Conservation (phyloP, 2,888 invertebrate genomes). For the Lasioglossum marginatum region DNA sequence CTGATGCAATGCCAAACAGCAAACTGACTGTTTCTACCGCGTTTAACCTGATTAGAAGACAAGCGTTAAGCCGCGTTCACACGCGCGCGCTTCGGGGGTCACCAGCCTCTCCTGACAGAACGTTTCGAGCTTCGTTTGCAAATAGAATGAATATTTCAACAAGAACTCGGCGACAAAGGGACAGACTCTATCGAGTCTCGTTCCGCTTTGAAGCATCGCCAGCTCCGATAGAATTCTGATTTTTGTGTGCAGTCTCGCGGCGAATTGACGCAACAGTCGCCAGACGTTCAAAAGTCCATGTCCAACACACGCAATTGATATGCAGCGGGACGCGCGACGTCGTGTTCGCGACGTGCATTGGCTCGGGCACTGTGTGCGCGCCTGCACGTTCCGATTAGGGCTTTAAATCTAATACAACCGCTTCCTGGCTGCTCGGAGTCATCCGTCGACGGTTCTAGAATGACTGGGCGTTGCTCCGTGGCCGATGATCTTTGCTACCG, state of each 20-base stretch:
- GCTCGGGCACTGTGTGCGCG: not conserved
- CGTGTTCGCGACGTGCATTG: not conserved
- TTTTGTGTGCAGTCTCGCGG: not conserved
- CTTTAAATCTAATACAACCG: constrained; percentile 53
- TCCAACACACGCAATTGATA: not conserved
- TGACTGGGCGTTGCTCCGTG: not conserved
- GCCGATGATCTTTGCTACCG: constrained; percentile 8
- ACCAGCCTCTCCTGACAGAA: not conserved
- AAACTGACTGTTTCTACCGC: constrained; percentile 8
- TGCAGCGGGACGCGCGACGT: not conserved
- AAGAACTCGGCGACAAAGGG: not conserved
- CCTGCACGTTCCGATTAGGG: constrained; percentile 31
- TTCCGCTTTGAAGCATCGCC: not conserved
- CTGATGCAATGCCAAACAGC: constrained; percentile 10
- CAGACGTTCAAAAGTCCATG: not conserved
- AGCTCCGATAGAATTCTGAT: not conserved
- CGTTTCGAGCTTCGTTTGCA: not conserved
- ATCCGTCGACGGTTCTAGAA: constrained; percentile 37
- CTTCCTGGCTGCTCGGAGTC: constrained; percentile 45
- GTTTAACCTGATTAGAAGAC: not conserved
- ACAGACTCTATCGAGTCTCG: not conserved
- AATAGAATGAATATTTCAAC: not conserved
- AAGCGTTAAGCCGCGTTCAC: not conserved
- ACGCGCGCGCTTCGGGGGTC: not conserved
- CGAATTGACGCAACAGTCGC: not conserved